Evolutionary conservation across 2,113 vertebrate species (phyloP).

Genomic region (Scopus umbretta): DNA sequence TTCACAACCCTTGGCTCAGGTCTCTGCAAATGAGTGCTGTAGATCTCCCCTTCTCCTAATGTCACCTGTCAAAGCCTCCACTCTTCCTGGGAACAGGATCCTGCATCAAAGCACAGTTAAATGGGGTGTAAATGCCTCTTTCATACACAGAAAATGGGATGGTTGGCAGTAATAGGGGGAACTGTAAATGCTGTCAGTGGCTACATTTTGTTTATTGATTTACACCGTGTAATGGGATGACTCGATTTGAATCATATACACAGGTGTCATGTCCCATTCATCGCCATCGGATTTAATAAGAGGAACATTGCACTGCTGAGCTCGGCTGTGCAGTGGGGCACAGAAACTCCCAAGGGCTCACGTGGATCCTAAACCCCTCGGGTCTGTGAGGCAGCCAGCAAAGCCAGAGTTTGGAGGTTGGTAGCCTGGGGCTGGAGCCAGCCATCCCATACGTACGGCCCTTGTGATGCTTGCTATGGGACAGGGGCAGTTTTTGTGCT

Average conservation of each 20-base stretch:
- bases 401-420: not conserved
- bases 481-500: not conserved
- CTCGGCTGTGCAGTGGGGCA: not conserved
- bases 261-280: conserved; percentile 27
- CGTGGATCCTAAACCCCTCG: not conserved
- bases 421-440: not conserved
- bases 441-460: not conserved
- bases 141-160: conserved; percentile 39
- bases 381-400: not conserved
- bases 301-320: not conserved
- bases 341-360: not conserved
- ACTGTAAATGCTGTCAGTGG: not conserved
- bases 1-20: conserved; percentile 2
- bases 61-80: conserved; percentile 5
- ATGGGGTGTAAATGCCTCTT: conserved; percentile 64
- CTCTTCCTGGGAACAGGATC: not conserved
- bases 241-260: not conserved
- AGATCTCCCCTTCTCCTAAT: conserved; percentile 55
- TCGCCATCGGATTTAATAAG: conserved; percentile 10
- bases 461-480: accelerated
- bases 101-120: conserved; percentile 53
- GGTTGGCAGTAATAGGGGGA: conserved; percentile 10
- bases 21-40: conserved; percentile 42
- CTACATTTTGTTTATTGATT: conserved; percentile 33
- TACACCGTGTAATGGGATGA: conserved; percentile 6